phyloP scores from a whole-genome alignment of 2,797 vertebrate species.

The Gallinago stenura region DNA sequence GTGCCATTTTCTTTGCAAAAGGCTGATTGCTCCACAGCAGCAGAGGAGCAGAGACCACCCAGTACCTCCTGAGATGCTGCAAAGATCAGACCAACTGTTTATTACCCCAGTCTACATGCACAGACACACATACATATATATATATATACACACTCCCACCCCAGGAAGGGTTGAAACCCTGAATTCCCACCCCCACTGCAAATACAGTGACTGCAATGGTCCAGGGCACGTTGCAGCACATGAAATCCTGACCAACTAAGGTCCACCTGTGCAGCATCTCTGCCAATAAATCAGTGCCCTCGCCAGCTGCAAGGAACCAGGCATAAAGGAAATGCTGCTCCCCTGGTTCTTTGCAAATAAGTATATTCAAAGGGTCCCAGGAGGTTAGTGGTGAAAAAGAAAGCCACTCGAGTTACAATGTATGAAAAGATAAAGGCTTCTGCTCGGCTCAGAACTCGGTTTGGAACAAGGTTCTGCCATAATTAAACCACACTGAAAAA shows the following conservation, averaged over 20 bases:
- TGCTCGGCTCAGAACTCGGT: neutral
- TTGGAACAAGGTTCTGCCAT: neutral
- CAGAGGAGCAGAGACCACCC: neutral
- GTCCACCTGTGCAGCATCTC: neutral
- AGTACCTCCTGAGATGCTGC: neutral
- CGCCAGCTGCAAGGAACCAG: neutral
- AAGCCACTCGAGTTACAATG: neutral
- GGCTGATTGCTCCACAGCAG: neutral
- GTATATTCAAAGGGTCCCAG: neutral
- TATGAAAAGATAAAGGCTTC: neutral
- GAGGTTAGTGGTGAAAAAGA: neutral
- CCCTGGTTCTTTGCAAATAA: neutral
- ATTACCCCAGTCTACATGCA: neutral
- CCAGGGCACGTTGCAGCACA: neutral
- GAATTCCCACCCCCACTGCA: neutral
- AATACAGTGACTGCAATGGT: neutral
- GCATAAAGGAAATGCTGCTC: neutral
- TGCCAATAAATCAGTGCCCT: neutral
- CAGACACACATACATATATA: too few species aligned
- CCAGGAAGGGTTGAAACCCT: neutral
- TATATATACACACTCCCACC: accelerated
- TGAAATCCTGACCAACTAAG: neutral
- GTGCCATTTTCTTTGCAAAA: neutral
- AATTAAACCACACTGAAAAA: neutral
- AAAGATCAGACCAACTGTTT: neutral